Percentiles rank a stretch among this genome's conserved stretches.
phyloP scores from a whole-genome alignment of 1,140 invertebrate genomes.

The Drosophila orosa region DNA sequence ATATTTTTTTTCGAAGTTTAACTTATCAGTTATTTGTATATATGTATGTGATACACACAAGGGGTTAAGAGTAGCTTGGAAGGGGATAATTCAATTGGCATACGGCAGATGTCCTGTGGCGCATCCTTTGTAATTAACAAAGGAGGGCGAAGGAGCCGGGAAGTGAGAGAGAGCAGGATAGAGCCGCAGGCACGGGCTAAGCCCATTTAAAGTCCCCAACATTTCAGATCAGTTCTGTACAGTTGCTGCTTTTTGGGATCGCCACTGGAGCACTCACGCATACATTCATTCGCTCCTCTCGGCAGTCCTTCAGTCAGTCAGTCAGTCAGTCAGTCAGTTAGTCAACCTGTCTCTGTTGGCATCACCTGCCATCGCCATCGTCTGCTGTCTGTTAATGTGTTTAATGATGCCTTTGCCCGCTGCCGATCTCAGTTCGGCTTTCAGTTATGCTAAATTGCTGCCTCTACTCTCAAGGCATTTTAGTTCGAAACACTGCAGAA shows the following conservation, averaged over 20 bases:
- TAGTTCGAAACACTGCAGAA: neutral
- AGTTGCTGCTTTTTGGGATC: slow-evolving; percentile 46
- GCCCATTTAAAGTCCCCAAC: slow-evolving; percentile 68
- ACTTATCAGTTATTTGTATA: neutral
- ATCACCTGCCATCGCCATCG: slow-evolving; percentile 73
- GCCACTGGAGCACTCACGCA: slow-evolving; percentile 3
- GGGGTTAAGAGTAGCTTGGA: slow-evolving; percentile 23
- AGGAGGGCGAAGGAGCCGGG: slow-evolving; percentile 12
- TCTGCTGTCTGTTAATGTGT: slow-evolving; percentile 70
- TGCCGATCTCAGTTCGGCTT: slow-evolving; percentile 39
- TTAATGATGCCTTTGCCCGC: slow-evolving; percentile 76
- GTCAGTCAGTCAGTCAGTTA: slow-evolving; percentile 50
- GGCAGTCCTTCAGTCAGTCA: slow-evolving; percentile 14
- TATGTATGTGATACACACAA: neutral
- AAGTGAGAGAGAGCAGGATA: slow-evolving; percentile 19
- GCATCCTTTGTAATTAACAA: slow-evolving; percentile 75
- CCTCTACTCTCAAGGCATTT: slow-evolving; percentile 9
- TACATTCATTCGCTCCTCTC: slow-evolving; percentile 14
- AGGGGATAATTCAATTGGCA: slow-evolving; percentile 63
- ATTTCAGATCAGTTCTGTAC: slow-evolving; percentile 52
- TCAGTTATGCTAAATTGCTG: slow-evolving; percentile 75
- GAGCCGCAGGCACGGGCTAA: slow-evolving; percentile 69
- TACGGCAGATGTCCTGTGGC: slow-evolving; percentile 72
- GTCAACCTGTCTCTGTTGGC: slow-evolving; percentile 67
- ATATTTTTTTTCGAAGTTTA: neutral